Evolutionary conservation across 2,888 invertebrate species (phyloP), one percentile per base, ranked within the genome.

Genomic region (Parnassius smintheus): DNA sequence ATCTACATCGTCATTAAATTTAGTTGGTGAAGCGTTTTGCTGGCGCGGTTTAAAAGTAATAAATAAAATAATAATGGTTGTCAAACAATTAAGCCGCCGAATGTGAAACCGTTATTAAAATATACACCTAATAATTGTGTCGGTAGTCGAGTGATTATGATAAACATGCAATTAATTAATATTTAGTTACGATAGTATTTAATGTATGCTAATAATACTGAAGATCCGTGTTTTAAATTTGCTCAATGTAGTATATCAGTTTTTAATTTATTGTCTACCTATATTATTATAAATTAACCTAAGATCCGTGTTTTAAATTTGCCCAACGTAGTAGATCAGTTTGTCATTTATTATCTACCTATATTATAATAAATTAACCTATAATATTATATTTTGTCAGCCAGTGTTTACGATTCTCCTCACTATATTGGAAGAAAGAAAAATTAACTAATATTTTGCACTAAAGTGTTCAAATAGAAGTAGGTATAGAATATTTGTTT

Each of bases 1-100:
- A 82, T 85, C 74, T 78, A 88, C 90, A 83, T 73, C 83, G 91
- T 91, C 91, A 91, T 90, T 86, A 80, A 78, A 84, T 90, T 91
- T 91, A 91, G 91, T 91, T 91, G 84, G 91, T 70, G 66, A 68
- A 71, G 73, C 75, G 77, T 80, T 81, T 72, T 72, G 78, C 81
- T 77, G 78, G 75, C 79, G 75, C 74, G 72, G 77, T 82, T 81
- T 77, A 73, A 74, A 79, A 82, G 84, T 86, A 88, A 87, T 87
- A 78, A 88, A 87, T 87, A 78, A 83, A 80, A 70, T 78, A 77
- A 78, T 77, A 80, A 78, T 72, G 75, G 71, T 72, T 78, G 75
- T 76, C 71, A 74, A 74, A 74, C 70, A 75, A 75, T 74, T 74
- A 70, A 69, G 67, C 62, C 18, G 51, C 13, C 66, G 56, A 57